phyloP scores from a whole-genome alignment of 2,797 vertebrate genomes.

The Xenopus petersii region DNA sequence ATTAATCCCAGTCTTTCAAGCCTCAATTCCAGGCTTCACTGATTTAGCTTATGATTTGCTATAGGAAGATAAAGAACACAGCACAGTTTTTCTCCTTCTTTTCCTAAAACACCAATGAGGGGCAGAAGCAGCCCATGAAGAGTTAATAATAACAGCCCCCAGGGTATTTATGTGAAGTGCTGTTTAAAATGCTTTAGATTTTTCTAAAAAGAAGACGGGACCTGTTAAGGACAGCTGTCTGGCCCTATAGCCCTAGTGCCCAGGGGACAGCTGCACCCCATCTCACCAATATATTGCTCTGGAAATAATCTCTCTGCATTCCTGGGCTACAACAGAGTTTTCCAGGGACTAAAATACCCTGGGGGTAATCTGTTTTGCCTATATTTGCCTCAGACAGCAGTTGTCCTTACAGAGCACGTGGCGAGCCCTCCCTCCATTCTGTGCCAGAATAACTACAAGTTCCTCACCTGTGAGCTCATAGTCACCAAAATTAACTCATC shows the following conservation, averaged over 20 bases:
- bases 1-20: too few species aligned
- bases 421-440: background rate
- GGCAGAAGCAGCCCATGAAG: too few species aligned
- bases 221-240: constrained; percentile 55
- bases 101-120: too few species aligned
- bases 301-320: constrained; percentile 65
- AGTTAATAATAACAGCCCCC: too few species aligned
- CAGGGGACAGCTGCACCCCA: constrained; percentile 46
- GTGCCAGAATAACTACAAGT: background rate
- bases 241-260: constrained; percentile 56
- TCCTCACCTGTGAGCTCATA: constrained; percentile 35
- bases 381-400: constrained; percentile 26
- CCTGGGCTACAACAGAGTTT: constrained; percentile 39
- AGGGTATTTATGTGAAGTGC: background rate
- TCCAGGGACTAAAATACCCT: constrained; percentile 28
- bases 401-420: constrained; percentile 7
- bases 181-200: constrained; percentile 55
- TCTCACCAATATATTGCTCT: constrained; percentile 55
- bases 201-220: constrained; percentile 27
- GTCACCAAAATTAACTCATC: background rate
- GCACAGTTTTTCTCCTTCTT: too few species aligned
- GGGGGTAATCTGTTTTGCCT: constrained; percentile 22
- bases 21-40: too few species aligned
- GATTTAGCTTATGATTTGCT: too few species aligned
- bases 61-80: too few species aligned